Conservation (phyloP, 2,797 vertebrate species). For the Synaphobranchus kaupii region DNA sequence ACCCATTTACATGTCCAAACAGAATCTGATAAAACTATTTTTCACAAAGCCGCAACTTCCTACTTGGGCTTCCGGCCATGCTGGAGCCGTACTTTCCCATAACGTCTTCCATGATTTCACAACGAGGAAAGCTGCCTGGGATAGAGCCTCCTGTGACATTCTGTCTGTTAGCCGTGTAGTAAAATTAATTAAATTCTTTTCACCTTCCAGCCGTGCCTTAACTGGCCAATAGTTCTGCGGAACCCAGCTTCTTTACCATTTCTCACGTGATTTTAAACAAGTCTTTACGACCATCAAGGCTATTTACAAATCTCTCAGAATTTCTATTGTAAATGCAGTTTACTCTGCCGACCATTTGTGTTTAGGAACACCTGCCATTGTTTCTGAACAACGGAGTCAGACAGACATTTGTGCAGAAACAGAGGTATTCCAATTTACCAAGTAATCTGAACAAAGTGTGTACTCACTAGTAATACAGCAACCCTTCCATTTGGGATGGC, state of each 20-base stretch:
- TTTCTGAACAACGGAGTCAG: background rate
- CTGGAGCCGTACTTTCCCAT: background rate
- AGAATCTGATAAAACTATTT: background rate
- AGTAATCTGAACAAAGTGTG: background rate
- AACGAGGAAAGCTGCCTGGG: background rate
- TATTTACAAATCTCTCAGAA: background rate
- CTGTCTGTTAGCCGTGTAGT: background rate
- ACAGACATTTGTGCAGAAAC: background rate
- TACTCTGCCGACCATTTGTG: background rate
- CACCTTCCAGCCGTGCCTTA: background rate
- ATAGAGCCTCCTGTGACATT: background rate
- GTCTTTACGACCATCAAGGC: background rate
- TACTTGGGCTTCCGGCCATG: background rate
- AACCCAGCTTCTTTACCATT: background rate
- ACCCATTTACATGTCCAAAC: background rate
- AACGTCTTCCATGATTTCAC: background rate
- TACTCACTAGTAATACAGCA: background rate
- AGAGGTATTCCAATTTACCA: background rate
- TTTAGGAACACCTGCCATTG: background rate
- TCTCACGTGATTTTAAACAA: background rate
- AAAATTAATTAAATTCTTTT: background rate
- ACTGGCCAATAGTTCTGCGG: background rate
- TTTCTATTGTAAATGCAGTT: background rate
- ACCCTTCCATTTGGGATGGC: background rate
- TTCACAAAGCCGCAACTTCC: background rate